Conservation (phyloP, 2,113 vertebrate species). For the Neotragus moschatus region DNA sequence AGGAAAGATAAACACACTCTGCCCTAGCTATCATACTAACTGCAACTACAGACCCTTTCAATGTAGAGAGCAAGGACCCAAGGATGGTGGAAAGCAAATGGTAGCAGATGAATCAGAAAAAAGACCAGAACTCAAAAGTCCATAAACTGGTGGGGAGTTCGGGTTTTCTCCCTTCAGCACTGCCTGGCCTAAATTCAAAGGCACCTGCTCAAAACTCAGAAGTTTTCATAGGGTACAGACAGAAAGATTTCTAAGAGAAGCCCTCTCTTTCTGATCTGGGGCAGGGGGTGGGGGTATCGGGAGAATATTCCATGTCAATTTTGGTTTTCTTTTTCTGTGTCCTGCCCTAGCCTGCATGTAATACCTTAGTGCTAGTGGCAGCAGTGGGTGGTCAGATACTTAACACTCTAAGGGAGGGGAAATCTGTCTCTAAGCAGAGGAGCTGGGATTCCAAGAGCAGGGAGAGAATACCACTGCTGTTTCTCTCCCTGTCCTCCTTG, state of each 20-base stretch:
- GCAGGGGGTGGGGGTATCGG: fast-evolving
- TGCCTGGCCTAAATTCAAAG: background rate
- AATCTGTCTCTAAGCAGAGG: background rate
- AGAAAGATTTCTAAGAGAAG: background rate
- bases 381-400: background rate
- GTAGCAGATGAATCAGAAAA: background rate
- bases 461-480: background rate
- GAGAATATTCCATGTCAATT: background rate
- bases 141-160: background rate
- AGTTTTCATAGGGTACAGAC: background rate
- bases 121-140: background rate
- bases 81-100: background rate
- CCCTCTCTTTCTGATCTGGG: background rate
- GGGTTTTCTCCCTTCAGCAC: background rate
- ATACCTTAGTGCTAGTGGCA: background rate
- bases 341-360: background rate
- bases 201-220: background rate
- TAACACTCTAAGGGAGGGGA: background rate
- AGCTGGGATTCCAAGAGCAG: background rate
- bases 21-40: background rate
- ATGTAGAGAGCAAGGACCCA: too few species aligned
- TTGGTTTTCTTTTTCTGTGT: background rate
- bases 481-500: background rate
- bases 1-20: background rate
- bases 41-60: background rate